Conservation (phyloP, 2,888 invertebrate species). For the Sinelater perroti region DNA sequence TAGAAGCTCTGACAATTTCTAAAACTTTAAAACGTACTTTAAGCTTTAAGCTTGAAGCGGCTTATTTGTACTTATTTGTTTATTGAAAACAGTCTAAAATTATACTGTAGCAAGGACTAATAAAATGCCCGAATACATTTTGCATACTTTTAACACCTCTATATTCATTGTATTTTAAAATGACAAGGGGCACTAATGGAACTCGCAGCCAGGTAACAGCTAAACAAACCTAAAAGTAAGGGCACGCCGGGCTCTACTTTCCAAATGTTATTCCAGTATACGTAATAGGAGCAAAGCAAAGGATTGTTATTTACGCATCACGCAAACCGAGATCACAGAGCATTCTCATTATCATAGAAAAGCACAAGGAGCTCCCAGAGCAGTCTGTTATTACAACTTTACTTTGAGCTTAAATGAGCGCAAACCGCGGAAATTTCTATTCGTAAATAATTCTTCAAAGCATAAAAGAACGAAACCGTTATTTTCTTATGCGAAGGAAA, state of each 20-base stretch:
- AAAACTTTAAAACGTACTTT: no score
- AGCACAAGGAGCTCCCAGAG: constrained; percentile 22
- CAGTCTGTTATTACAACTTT: constrained; percentile 29
- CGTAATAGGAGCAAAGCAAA: constrained; percentile 25
- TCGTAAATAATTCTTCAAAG: not conserved
- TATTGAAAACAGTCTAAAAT: no score
- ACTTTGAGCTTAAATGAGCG: constrained; percentile 24
- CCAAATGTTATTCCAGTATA: constrained; percentile 29
- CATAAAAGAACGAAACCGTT: not conserved
- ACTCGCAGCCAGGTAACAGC: constrained; percentile 1
- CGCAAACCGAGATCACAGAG: constrained; percentile 28
- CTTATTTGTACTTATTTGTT: no score
- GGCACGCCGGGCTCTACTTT: constrained; percentile 15
- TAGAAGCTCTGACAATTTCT: no score
- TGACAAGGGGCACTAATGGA: not conserved
- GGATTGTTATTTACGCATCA: constrained; percentile 30
- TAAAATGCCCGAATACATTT: no score
- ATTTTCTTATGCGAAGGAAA: no score
- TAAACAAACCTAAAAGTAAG: constrained; percentile 12
- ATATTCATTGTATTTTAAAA: no score
- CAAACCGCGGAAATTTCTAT: not conserved
- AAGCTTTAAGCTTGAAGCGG: no score
- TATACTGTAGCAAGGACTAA: no score
- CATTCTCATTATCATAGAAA: constrained; percentile 24
- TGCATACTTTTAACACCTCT: no score